Percentiles rank a stretch among this genome's conserved stretches.
These are phyloP conservation scores for Myathropa florea DNA, from an alignment of 2,888 invertebrate genomes.

Conservation along the genomic window DNA sequence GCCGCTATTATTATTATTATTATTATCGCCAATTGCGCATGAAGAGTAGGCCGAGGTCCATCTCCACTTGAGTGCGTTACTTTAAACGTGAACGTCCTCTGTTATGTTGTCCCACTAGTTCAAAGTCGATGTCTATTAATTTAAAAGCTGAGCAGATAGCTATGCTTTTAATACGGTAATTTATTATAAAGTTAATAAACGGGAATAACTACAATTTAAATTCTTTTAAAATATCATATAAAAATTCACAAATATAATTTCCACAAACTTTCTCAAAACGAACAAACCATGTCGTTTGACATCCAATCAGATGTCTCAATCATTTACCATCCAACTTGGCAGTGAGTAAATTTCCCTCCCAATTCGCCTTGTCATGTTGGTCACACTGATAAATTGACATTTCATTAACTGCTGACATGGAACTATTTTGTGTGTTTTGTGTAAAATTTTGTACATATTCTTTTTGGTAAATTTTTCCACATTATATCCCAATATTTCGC, in stretches of 20 bases:
- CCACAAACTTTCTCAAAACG: neutral
- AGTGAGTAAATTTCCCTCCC: neutral
- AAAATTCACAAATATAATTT: too few relatives aligned
- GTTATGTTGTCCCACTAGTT: too few relatives aligned
- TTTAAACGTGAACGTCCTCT: too few relatives aligned
- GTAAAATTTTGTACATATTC: slow-evolving; percentile 73
- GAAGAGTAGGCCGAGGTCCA: too few relatives aligned
- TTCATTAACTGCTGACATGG: slow-evolving; percentile 75
- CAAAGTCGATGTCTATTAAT: too few relatives aligned
- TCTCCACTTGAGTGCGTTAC: too few relatives aligned
- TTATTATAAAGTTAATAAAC: neutral
- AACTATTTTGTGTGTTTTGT: slow-evolving; percentile 74
- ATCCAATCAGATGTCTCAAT: slow-evolving; percentile 19
- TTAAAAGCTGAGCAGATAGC: too few relatives aligned
- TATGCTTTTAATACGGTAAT: too few relatives aligned
- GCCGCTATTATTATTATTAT: too few relatives aligned
- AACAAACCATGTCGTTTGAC: too few relatives aligned
- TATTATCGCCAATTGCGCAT: too few relatives aligned
- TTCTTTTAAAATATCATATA: too few relatives aligned
- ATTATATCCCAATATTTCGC: neutral
- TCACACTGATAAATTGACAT: slow-evolving; percentile 61
- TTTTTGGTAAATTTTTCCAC: slow-evolving; percentile 72
- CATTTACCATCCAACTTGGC: slow-evolving; percentile 41
- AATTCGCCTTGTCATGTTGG: slow-evolving; percentile 41
- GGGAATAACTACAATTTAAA: neutral